Evolutionary conservation across 2,888 invertebrate genomes (phyloP).

Genomic region (Nymphalis urticae): DNA sequence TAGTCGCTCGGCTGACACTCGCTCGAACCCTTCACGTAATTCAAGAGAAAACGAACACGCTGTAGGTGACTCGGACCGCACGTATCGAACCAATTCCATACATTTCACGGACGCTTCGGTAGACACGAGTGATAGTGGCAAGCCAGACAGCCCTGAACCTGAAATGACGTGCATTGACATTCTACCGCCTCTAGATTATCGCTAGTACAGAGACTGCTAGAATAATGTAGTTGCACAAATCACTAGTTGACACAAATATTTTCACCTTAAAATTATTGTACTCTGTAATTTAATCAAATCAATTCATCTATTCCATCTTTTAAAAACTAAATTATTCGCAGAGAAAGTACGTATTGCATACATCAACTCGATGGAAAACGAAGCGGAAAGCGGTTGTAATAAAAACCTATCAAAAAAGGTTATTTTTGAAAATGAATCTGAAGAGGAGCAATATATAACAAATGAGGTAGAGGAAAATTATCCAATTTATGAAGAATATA

Average conservation of each 20-base stretch:
- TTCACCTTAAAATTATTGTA: background rate
- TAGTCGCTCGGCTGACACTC: conserved; percentile 64
- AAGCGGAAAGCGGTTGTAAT: conserved; percentile 39
- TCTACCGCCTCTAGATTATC: conserved; percentile 73
- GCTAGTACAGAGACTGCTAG: conserved; percentile 60
- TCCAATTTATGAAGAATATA: conserved; percentile 56
- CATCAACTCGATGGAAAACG: conserved; percentile 41
- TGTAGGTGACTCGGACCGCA: conserved; percentile 46
- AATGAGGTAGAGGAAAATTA: conserved; percentile 64
- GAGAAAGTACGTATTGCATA: conserved; percentile 56
- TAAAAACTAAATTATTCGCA: conserved; percentile 60
- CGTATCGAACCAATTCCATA: conserved; percentile 53
- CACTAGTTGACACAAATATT: conserved; percentile 30
- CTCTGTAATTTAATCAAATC: conserved; percentile 34
- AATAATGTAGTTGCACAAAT: conserved; percentile 40
- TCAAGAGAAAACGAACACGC: conserved; percentile 44
- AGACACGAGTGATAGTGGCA: conserved; percentile 75
- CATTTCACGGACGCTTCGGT: conserved; percentile 68
- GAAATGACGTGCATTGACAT: conserved; percentile 70
- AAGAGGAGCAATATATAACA: conserved; percentile 49
- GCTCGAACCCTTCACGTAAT: conserved; percentile 45
- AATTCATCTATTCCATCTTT: conserved; percentile 28
- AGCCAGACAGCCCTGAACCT: conserved; percentile 74
- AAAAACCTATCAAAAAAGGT: conserved; percentile 46
- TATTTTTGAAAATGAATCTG: conserved; percentile 46